phyloP scores from a whole-genome alignment of 2,888 invertebrate genomes.

The Spodoptera picta region DNA sequence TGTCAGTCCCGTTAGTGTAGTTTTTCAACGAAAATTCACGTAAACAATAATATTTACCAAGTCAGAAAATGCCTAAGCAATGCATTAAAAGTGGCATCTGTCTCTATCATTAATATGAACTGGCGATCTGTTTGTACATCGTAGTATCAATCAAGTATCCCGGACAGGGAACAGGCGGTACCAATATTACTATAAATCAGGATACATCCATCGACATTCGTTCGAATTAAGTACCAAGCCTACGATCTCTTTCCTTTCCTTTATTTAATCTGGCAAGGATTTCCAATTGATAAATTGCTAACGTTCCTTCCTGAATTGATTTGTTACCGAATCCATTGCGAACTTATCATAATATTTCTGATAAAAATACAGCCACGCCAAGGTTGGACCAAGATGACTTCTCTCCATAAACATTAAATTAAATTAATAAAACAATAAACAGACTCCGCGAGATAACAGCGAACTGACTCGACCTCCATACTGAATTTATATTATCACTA shows the following conservation, averaged over 20 bases:
- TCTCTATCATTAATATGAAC: too few species aligned
- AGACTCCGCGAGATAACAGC: conserved; percentile 67
- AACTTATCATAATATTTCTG: conserved; percentile 14
- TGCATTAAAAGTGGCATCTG: too few species aligned
- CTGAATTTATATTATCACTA: conserved; percentile 76
- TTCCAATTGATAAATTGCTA: conserved; percentile 36
- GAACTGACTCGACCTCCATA: conserved; percentile 72
- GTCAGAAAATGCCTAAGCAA: too few species aligned
- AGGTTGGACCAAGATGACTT: conserved; percentile 32
- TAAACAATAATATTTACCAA: too few species aligned
- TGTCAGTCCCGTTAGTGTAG: too few species aligned
- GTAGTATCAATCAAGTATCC: too few species aligned
- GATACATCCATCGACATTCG: conserved; percentile 15
- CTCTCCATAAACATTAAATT: conserved; percentile 52
- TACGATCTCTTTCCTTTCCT: conserved; percentile 16
- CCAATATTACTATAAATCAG: neutral
- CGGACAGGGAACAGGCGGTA: conserved; percentile 14
- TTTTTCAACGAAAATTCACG: too few species aligned
- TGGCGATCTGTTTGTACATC: too few species aligned
- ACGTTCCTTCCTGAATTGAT: conserved; percentile 37
- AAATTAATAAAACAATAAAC: conserved; percentile 66
- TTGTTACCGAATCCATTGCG: conserved; percentile 24
- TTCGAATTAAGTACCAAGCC: conserved; percentile 12
- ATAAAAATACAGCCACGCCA: conserved; percentile 25
- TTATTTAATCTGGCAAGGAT: conserved; percentile 33